Evolutionary conservation across 2,797 vertebrate genomes (phyloP), one percentile per base, ranked within the genome.

Genomic region (Danio albolineatus): DNA sequence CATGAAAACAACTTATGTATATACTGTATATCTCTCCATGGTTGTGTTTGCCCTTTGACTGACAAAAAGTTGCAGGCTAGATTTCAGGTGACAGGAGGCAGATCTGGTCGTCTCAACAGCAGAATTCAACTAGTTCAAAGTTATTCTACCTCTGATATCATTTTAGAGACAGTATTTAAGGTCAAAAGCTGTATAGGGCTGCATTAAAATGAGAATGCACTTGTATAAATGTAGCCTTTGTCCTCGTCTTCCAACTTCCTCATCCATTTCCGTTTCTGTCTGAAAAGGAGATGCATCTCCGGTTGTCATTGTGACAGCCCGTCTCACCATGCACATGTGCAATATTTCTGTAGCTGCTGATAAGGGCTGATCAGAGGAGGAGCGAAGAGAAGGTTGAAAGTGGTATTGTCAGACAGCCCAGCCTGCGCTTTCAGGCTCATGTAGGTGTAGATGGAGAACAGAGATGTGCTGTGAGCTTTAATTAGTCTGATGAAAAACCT

Each of bases 271-370:
- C 39, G 46, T 49, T 49, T 82, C 76, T 17, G 8, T 65, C 49
- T 41, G 66, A 19, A 49, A 36, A 59, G 59, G 69, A 53, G 69
- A 61, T 51, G 73, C 78, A 78, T 80, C 70, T 84, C 51, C n/a
- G 62, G 86, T 88, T 83, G 85, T 82, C 79, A 81, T 84, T 73
- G 84, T 77, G 86, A 88, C 86, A 49, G 54, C 72, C 66, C 48
- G 28, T 76, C 80, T 82, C 75, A 56, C 73, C 67, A n/a, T 57
- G 75, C 48, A 59, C 76, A 74, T 84, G 69, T 82, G 69, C 79
- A 61, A 49, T 84, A 73, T 81, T 71, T 51, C 79, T 78, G 71
- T 54, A 77, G 82, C 44, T 54, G 41, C 73, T 76, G 85, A 84
- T 86, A 85, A 72, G 65, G 72, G 67, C 62, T 69, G 64, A 74